Conservation (phyloP, 2,797 vertebrate species). For the Pempheris klunzingeri region DNA sequence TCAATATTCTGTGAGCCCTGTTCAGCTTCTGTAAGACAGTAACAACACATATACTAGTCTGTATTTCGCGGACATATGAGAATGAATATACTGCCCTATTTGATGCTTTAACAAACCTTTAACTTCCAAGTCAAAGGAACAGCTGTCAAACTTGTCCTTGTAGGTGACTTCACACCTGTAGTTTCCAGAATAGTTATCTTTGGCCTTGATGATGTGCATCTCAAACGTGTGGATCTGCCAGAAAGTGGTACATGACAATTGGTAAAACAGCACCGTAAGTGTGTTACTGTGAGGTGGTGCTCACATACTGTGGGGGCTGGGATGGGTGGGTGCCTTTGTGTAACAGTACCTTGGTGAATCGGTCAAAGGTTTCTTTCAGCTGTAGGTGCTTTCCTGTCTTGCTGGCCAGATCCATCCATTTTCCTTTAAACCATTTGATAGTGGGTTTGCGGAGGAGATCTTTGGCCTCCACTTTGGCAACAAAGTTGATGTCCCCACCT, state of each 20-base stretch:
- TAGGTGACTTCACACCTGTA: conserved; percentile 98
- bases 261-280: conserved; percentile 1
- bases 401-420: conserved; percentile 99
- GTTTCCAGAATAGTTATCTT: conserved; percentile 96
- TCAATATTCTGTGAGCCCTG: conserved; percentile 90
- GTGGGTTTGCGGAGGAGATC: conserved; percentile 97
- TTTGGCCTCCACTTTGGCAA: conserved; percentile 97
- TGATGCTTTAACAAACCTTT: conserved; percentile 87
- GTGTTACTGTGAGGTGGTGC: not conserved
- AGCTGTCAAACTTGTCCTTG: conserved; percentile 99
- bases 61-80: not conserved
- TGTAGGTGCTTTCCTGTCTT: conserved; percentile 98
- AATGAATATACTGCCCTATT: conserved; percentile 1
- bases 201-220: conserved; percentile 99
- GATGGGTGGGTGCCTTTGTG: too few species aligned
- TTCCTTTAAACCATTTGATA: conserved; percentile 98
- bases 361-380: conserved; percentile 96
- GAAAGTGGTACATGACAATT: not conserved
- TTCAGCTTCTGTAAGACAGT: conserved; percentile 82
- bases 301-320: not conserved
- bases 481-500: conserved; percentile 94
- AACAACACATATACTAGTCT: conserved; percentile 35
- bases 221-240: conserved; percentile 95
- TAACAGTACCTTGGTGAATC: conserved; percentile 89
- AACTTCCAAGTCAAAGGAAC: conserved; percentile 96